Evolutionary conservation across 2,888 invertebrate genomes (phyloP), one percentile per base, ranked within the genome.

Genomic region (Andrena praecox): DNA sequence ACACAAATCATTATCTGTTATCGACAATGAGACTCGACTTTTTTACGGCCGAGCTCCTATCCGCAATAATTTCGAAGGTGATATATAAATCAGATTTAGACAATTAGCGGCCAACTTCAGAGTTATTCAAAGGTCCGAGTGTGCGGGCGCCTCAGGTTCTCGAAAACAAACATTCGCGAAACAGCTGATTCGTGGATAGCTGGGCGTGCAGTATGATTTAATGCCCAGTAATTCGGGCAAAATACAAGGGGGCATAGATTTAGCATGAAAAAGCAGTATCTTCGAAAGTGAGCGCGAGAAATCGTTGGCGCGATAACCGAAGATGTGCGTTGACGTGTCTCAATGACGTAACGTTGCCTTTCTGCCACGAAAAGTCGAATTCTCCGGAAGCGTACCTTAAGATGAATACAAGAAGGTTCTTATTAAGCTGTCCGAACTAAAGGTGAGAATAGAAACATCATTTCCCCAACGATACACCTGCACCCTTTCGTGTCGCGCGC

Each of bases 311-410:
- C 27, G 68, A 76, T 80, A 78, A 63, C 29, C 33, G 77, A 85
- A 82, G 59, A 85, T 88, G 87, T 86, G 78, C 77, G 85, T 89
- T 91, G 91, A 91, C 91, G 91, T 91, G 91, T 91, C 91, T 85
- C 79, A 89, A 87, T 91, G 91, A 91, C 91, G 91, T 91, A 91
- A 91, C 69, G 60, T 76, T 33, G 63, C 76, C 66, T 74, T 74
- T 77, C 67, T 67, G 56, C 50, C 67, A 82, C 67, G 67, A 75
- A 82, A 80, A 68, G 20, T 64, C 72, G 59, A 77, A 68, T 69
- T 48, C 59, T 33, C 27, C 52, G 8, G 68, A 72, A 68, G 54
- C 52, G 52, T 76, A 64, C 35, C 33, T 16, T 59, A 80, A 80
- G 59, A 82, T 80, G 82, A 60, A 35, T 31, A 66, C 56, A 63